Percentiles rank a stretch among this genome's conserved stretches.
Evolutionary conservation across 2,797 vertebrate species (phyloP).

Genomic region (Thripadectes ignobilis): DNA sequence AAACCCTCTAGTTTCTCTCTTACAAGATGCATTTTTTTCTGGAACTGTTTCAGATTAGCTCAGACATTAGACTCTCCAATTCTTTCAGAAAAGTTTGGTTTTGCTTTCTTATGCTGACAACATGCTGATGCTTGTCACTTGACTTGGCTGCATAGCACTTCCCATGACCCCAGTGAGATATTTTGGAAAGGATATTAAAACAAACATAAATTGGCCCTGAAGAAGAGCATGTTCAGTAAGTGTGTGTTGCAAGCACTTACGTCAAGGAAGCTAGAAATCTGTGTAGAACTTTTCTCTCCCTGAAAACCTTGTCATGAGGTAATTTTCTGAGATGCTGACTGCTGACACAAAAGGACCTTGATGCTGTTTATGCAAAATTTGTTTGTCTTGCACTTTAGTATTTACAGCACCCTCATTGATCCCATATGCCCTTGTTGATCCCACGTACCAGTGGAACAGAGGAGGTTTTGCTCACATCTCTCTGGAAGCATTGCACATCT

Average conservation of each 20-base stretch:
- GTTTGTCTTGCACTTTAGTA: neutral
- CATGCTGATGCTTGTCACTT: conserved; percentile 42
- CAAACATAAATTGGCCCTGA: conserved; percentile 31
- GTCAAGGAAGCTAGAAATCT: conserved; percentile 34
- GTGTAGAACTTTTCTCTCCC: neutral
- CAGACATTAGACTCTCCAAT: neutral
- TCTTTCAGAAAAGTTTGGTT: neutral
- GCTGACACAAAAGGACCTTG: neutral
- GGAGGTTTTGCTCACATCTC: neutral
- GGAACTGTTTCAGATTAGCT: neutral
- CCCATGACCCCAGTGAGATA: conserved; percentile 64
- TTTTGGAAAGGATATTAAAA: conserved; percentile 47
- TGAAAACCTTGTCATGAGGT: neutral
- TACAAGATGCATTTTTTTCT: neutral
- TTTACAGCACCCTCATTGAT: neutral
- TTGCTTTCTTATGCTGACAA: conserved; percentile 37
- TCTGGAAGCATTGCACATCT: neutral
- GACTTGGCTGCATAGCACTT: conserved; percentile 44
- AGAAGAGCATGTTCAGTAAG: neutral
- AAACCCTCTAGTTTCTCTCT: neutral
- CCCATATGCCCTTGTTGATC: neutral
- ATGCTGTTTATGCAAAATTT: neutral
- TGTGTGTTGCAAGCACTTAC: conserved; percentile 39
- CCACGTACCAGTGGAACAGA: neutral
- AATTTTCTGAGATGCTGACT: neutral